A percentile compares a stretch with the other conserved stretches of the same genome.
Evolutionary conservation across 2,113 vertebrate genomes (phyloP).

Genomic region (Entelurus aequoreus): DNA sequence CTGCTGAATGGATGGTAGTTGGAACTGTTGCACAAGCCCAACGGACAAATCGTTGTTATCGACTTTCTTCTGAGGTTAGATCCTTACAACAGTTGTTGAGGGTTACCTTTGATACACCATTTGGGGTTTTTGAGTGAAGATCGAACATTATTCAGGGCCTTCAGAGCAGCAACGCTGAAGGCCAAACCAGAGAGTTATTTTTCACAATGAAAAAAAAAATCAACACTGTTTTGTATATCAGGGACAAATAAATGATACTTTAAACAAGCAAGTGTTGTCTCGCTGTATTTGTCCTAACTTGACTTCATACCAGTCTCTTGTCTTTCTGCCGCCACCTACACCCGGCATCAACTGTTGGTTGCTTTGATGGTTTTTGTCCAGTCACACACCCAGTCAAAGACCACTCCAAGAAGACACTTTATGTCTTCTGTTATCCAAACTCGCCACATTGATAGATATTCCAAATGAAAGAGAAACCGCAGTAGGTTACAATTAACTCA

Average conservation of each 20-base stretch:
- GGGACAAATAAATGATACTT: constrained; percentile 71
- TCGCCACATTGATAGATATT: no score
- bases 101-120: constrained; percentile 30
- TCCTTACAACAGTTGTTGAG: constrained; percentile 26
- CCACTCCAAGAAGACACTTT: no score
- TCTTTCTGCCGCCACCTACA: neutral
- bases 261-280: constrained; percentile 55
- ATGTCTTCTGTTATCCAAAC: no score
- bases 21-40: constrained; percentile 4
- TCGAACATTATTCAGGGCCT: constrained; percentile 31
- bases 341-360: no score
- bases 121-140: constrained; percentile 25
- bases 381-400: no score
- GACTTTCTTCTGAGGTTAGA: constrained; percentile 14
- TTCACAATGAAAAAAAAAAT: constrained; percentile 48
- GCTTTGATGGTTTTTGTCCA: no score
- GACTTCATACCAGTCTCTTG: no score
- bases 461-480: no score
- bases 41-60: neutral
- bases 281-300: neutral
- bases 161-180: constrained; percentile 18
- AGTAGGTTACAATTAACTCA: no score
- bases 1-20: constrained; percentile 29
- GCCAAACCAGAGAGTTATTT: constrained; percentile 50
- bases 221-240: constrained; percentile 68